Conservation (phyloP, 2,113 vertebrate genomes). For the Coryphaenoides rupestris region DNA sequence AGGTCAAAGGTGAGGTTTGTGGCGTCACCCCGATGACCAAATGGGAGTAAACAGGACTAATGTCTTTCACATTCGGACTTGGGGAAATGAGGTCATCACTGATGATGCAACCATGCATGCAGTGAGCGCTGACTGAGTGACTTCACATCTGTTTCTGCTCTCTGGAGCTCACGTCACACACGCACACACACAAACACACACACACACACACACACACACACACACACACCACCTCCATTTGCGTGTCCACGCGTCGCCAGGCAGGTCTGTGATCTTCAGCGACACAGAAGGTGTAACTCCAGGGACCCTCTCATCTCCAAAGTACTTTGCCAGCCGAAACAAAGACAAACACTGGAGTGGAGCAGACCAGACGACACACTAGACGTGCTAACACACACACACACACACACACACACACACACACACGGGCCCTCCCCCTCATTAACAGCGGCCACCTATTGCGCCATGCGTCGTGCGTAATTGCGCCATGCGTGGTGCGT, state of each 20-base stretch:
- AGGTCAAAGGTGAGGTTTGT: too few relatives aligned
- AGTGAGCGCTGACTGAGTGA: too few relatives aligned
- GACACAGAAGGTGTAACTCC: slow-evolving; percentile 1
- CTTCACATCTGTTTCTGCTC: slow-evolving; percentile 53
- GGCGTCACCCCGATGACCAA: too few relatives aligned
- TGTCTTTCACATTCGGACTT: not conserved
- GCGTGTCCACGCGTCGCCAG: not conserved
- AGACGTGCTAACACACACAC: not conserved
- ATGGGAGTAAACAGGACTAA: not conserved
- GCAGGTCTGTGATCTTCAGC: not conserved
- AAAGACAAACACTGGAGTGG: too few relatives aligned
- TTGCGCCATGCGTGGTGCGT: too few relatives aligned
- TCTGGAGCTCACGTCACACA: slow-evolving; percentile 31
- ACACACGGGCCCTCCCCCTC: slow-evolving; percentile 4
- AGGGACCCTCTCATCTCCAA: slow-evolving; percentile 16
- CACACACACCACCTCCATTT: not conserved
- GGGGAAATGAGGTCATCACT: not conserved
- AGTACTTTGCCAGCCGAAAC: too few relatives aligned
- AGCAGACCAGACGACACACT: too few relatives aligned
- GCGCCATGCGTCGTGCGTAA: too few relatives aligned
- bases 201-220: too few relatives aligned
- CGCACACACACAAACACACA: not conserved
- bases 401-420: not conserved
- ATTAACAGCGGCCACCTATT: slow-evolving; percentile 10
- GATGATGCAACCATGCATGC: slow-evolving; percentile 39